Evolutionary conservation across 2,888 invertebrate species (phyloP).

Genomic region (Cataglyphis cursor): DNA sequence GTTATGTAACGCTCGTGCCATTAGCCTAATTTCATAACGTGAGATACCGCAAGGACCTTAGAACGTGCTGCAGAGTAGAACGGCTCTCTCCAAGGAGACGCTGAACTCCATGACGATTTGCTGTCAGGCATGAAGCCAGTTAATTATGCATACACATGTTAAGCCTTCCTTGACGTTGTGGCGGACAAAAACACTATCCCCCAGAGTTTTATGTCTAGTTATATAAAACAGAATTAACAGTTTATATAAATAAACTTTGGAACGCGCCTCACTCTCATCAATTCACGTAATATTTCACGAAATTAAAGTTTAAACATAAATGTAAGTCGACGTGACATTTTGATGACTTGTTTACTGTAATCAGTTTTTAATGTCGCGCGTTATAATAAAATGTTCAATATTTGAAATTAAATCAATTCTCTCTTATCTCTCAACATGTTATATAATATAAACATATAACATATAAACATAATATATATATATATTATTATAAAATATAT

Average conservation of each 20-base stretch:
- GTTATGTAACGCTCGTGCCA: constrained; percentile 36
- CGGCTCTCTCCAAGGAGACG: constrained; percentile 48
- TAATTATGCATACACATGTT: constrained; percentile 49
- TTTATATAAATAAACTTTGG: constrained; percentile 9
- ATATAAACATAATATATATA: no score
- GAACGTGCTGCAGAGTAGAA: constrained; percentile 20
- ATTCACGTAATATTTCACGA: background rate
- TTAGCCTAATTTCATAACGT: constrained; percentile 57
- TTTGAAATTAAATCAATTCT: constrained; percentile 12
- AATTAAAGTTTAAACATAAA: background rate
- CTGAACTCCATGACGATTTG: constrained; percentile 50
- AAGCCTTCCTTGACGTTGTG: constrained; percentile 25
- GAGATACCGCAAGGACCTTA: constrained; percentile 35
- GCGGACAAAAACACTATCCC: constrained; percentile 1
- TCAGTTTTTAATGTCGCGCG: background rate
- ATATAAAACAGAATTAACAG: constrained; percentile 5
- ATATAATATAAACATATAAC: background rate
- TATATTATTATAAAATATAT: no score
- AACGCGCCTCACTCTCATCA: background rate
- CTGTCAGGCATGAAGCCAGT: constrained; percentile 48
- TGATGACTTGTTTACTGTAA: background rate
- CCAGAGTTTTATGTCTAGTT: background rate
- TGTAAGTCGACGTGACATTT: background rate
- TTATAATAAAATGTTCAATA: background rate
- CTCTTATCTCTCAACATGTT: background rate